A percentile compares a stretch with the other conserved stretches of the same genome.
Conservation (phyloP, 2,888 invertebrate species). For the Trisateles emortualis region DNA sequence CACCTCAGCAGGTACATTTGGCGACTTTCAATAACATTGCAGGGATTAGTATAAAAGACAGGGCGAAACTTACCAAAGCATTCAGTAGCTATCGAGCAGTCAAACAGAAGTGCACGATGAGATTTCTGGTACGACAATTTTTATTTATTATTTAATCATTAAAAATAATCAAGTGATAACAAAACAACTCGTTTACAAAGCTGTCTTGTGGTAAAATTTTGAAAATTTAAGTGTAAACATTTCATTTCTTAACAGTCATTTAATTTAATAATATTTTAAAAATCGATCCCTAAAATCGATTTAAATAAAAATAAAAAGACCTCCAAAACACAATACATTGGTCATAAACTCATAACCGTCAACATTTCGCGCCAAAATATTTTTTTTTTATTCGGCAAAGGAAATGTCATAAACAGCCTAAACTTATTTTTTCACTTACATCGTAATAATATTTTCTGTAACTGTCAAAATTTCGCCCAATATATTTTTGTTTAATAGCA, state of each 20-base stretch:
- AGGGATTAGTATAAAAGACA: constrained; percentile 76
- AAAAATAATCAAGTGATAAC: constrained; percentile 24
- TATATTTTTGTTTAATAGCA: neutral
- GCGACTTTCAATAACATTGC: constrained; percentile 70
- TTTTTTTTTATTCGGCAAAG: neutral
- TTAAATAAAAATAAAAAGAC: too few species aligned
- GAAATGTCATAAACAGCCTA: constrained; percentile 19
- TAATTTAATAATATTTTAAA: neutral
- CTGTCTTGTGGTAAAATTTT: neutral
- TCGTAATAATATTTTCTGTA: too few species aligned
- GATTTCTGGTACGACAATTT: constrained; percentile 78
- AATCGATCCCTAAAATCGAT: too few species aligned
- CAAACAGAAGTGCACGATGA: constrained; percentile 85
- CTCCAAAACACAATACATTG: too few species aligned
- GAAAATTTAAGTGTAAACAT: constrained; percentile 11
- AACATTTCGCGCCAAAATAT: constrained; percentile 15
- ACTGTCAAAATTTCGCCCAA: constrained; percentile 14
- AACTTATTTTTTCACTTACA: too few species aligned
- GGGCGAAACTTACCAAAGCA: constrained; percentile 57
- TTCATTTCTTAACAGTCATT: too few species aligned
- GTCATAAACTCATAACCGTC: neutral
- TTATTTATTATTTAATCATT: constrained; percentile 39
- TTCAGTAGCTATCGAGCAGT: constrained; percentile 86
- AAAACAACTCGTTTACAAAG: constrained; percentile 16
- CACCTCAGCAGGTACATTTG: constrained; percentile 45